These are phyloP conservation scores for Eublepharis macularius DNA, from an alignment of 2,113 vertebrate genomes.

Conservation along the genomic window DNA sequence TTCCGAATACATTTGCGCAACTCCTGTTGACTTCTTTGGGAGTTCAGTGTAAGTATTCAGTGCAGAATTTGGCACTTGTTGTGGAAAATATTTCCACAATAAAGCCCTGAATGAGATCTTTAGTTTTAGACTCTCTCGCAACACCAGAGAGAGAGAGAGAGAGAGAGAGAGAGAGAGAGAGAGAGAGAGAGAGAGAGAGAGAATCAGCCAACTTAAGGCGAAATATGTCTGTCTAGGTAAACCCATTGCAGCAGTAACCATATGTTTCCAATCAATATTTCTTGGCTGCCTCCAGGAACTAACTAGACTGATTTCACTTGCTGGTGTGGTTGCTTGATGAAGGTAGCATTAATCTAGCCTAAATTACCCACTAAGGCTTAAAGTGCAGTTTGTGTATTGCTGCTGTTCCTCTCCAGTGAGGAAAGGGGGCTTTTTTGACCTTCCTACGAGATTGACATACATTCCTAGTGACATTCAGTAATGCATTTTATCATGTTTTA, in stretches of 20 bases:
- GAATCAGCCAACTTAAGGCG: background rate
- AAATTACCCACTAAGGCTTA: background rate
- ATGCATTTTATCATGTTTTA: constrained; percentile 28
- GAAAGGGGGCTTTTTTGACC: background rate
- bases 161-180: background rate
- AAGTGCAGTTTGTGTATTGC: background rate
- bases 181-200: background rate
- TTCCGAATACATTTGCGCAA: background rate
- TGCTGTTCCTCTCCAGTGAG: background rate
- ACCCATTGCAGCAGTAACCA: background rate
- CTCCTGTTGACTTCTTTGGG: background rate
- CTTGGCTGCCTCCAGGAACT: constrained; percentile 27
- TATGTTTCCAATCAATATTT: constrained; percentile 57
- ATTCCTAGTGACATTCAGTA: constrained; percentile 14
- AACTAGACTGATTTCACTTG: background rate
- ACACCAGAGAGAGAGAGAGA: background rate
- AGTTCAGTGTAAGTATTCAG: background rate
- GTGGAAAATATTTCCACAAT: fast-evolving
- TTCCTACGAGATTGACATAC: background rate
- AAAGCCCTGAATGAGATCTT: background rate
- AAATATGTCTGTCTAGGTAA: constrained; percentile 19
- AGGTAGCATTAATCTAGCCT: constrained; percentile 19
- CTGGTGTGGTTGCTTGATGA: background rate
- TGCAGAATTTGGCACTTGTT: background rate
- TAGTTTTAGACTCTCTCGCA: background rate